phyloP scores from a whole-genome alignment of 2,888 invertebrate species.

The Heliothis peltigera region DNA sequence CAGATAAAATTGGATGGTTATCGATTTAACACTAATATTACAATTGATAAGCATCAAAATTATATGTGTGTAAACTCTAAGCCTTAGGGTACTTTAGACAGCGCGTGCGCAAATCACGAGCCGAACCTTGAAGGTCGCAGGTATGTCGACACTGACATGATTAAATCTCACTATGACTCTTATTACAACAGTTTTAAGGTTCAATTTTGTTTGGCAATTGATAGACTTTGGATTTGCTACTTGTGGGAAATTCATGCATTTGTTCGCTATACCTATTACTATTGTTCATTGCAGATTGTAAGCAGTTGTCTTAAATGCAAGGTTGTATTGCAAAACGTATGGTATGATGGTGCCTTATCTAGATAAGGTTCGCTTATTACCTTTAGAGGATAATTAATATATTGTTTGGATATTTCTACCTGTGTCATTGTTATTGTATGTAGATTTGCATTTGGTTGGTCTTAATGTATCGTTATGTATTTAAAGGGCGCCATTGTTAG shows the following conservation, averaged over 20 bases:
- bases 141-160: slow-evolving; percentile 67
- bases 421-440: slow-evolving; percentile 53
- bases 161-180: slow-evolving; percentile 32
- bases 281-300: slow-evolving; percentile 69
- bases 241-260: slow-evolving; percentile 78
- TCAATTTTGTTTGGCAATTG: slow-evolving; percentile 52
- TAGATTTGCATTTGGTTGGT: slow-evolving; percentile 36
- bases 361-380: slow-evolving; percentile 54
- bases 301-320: slow-evolving; percentile 66
- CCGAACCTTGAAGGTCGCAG: slow-evolving; percentile 65
- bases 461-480: slow-evolving; percentile 10
- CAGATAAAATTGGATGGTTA: slow-evolving; percentile 31
- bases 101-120: slow-evolving; percentile 67
- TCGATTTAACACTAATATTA: slow-evolving; percentile 34
- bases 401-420: slow-evolving; percentile 52
- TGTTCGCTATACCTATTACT: slow-evolving; percentile 75
- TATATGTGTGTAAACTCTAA: slow-evolving; percentile 35
- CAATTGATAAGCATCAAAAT: slow-evolving; percentile 45
- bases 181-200: slow-evolving; percentile 49
- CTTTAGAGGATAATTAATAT: slow-evolving; percentile 51
- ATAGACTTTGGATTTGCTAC: slow-evolving; percentile 61
- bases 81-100: slow-evolving; percentile 55
- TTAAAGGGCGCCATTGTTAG: slow-evolving; percentile 19
- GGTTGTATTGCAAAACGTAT: slow-evolving; percentile 70
- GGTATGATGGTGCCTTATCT: slow-evolving; percentile 54